These are phyloP conservation scores for Hesperophylax magnus DNA, from an alignment of 1,140 invertebrate genomes.

Conservation along the genomic window DNA sequence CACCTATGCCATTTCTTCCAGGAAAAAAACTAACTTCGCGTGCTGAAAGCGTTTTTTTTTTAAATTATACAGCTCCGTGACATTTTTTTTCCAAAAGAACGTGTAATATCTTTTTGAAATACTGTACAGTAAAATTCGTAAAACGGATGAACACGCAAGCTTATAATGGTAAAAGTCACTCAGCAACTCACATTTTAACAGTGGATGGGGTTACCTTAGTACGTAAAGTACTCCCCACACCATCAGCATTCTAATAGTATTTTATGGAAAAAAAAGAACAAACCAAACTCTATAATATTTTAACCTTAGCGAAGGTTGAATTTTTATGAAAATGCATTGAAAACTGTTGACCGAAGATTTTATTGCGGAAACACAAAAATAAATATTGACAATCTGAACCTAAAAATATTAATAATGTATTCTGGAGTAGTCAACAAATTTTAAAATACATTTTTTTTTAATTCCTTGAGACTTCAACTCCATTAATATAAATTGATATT, in stretches of 20 bases:
- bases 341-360: too few relatives aligned
- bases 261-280: conserved; percentile 1
- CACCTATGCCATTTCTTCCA: too few relatives aligned
- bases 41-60: background rate
- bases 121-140: conserved; percentile 18
- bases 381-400: too few relatives aligned
- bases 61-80: background rate
- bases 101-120: conserved; percentile 12
- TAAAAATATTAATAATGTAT: too few relatives aligned
- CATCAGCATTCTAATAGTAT: background rate
- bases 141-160: conserved; percentile 32
- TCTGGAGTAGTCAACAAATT: too few relatives aligned
- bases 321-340: too few relatives aligned
- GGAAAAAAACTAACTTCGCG: too few relatives aligned
- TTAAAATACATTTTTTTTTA: too few relatives aligned
- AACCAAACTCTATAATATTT: background rate
- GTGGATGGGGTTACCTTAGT: conserved; percentile 10
- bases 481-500: too few relatives aligned
- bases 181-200: conserved; percentile 26
- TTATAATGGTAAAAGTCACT: conserved; percentile 45
- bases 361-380: too few relatives aligned
- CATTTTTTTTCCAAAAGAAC: background rate
- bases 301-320: background rate
- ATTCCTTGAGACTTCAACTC: too few relatives aligned
- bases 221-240: conserved; percentile 16